Conservation (phyloP, 1,140 invertebrate genomes). For the Manduca sexta region DNA sequence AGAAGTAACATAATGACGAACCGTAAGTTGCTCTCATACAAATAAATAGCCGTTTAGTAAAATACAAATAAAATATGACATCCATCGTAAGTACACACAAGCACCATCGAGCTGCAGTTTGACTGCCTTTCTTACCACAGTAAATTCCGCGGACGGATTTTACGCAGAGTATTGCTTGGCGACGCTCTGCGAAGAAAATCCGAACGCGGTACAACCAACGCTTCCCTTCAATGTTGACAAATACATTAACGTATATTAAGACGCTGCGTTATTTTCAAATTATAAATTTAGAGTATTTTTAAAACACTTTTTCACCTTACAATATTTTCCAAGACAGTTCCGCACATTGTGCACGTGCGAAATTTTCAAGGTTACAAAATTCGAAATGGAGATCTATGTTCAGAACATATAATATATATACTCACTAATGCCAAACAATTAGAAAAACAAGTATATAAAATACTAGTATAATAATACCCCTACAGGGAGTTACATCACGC, state of each 20-base stretch:
- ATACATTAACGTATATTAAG: slow-evolving; percentile 28
- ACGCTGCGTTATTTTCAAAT: slow-evolving; percentile 11
- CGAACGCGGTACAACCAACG: slow-evolving; percentile 14
- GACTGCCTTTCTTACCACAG: slow-evolving; percentile 45
- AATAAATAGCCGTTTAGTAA: slow-evolving; percentile 56
- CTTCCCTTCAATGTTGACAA: slow-evolving; percentile 9
- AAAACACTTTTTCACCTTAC: slow-evolving; percentile 7
- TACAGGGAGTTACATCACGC: slow-evolving; percentile 64
- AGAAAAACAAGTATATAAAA: slow-evolving; percentile 62
- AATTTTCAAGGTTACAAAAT: slow-evolving; percentile 21
- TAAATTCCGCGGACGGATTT: slow-evolving; percentile 28
- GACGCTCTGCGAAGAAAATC: not conserved
- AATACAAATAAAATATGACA: slow-evolving; percentile 49
- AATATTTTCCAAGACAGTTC: not conserved
- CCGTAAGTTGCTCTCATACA: slow-evolving; percentile 30
- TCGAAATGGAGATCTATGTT: slow-evolving; percentile 52
- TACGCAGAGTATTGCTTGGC: slow-evolving; percentile 13
- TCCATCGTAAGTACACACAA: slow-evolving; percentile 67
- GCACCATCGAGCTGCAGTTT: slow-evolving; percentile 61
- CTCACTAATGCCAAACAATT: slow-evolving; percentile 53
- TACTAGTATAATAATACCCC: slow-evolving; percentile 65
- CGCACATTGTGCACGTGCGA: slow-evolving; percentile 11
- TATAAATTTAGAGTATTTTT: slow-evolving; percentile 12
- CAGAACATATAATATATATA: slow-evolving; percentile 27
- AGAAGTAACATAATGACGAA: slow-evolving; percentile 11